Base-by-base conservation (phyloP, 2,113 vertebrate genomes). In the Heterotis niloticus region DNA sequence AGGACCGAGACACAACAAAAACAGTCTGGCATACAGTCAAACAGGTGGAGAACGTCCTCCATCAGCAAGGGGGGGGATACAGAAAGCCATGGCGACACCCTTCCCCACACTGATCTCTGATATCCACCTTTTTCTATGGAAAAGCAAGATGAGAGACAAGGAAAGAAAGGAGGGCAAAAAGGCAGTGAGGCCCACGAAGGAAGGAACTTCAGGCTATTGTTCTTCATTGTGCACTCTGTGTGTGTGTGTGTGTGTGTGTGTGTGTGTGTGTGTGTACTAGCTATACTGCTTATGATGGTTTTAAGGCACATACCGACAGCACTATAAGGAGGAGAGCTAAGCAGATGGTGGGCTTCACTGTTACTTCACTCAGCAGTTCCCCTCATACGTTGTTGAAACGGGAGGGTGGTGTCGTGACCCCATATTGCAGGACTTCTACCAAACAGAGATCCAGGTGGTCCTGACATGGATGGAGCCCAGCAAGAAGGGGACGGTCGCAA, bases 151-250 rank as follows among this genome's bases (percentile, higher is more conserved):
- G 62, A 24, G 62, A 34, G 23, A 7, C 23, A 68, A 51, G 65
- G 18, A 14, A 59, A 79, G 54, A 24, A 64, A n/a, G 16, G 10
- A 28, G 52, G 56, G 29, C 34, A 44, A 44, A 44, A 44, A 16
- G 62, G 3, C 12, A 20, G 26, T 0, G 28, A 54, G n/a, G 24
- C 34, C 34, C 34, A 54, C 13, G 24, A 62, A 69, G 13, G 23
- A 56, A 11, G n/a, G 54, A 14, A 54, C 29, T 26, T 64, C 17
- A 71, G 64, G 4, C 92, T 92, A 87, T 92, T 90, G 84, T 88
- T 91, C 90, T 92, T 93, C 92, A 88, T 92, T 90, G 85, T 88
- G 91, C 90, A 92, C 90, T 93, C 91, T 93, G 83, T 89, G 93
- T 90, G 92, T 88, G 18, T 17, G 18, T n/a, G 24, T 18, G 23